These are phyloP conservation scores for Acleris holmiana DNA, from an alignment of 2,888 invertebrate species.

Conservation along the genomic window DNA sequence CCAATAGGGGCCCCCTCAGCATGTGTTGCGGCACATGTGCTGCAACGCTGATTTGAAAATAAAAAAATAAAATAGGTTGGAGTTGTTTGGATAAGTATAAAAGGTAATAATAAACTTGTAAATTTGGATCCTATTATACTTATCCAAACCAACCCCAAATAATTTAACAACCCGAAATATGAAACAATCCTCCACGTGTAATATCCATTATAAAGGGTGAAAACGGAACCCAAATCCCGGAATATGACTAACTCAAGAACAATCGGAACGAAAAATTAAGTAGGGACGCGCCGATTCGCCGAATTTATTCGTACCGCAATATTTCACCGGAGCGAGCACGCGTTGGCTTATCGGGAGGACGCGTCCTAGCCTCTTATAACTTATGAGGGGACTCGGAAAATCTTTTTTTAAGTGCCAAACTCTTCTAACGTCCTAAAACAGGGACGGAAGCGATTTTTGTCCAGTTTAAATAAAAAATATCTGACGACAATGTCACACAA, in stretches of 20 bases:
- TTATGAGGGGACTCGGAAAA: slow-evolving; percentile 36
- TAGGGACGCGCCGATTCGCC: slow-evolving; percentile 27
- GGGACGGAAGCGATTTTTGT: slow-evolving; percentile 9
- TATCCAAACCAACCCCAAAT: no score
- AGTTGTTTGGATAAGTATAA: no score
- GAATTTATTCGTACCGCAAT: slow-evolving; percentile 33
- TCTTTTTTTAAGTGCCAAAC: slow-evolving; percentile 38
- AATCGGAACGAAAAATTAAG: slow-evolving; percentile 38
- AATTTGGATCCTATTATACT: no score
- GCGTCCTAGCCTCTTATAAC: slow-evolving; percentile 38
- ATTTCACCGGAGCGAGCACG: slow-evolving; percentile 36
- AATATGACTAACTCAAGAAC: slow-evolving; percentile 33
- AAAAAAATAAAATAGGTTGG: no score
- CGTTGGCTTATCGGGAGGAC: slow-evolving; percentile 32
- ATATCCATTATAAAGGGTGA: neutral
- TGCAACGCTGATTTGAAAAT: no score
- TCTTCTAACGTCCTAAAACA: slow-evolving; percentile 9
- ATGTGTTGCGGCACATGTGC: no score
- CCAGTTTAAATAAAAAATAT: no score
- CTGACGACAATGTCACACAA: no score
- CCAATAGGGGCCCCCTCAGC: no score
- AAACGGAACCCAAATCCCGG: slow-evolving; percentile 12
- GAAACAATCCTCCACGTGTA: neutral
- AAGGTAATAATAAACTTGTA: no score
- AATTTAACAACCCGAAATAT: neutral